Conservation (phyloP, 1,140 invertebrate genomes). For the Drosophila subobscura region DNA sequence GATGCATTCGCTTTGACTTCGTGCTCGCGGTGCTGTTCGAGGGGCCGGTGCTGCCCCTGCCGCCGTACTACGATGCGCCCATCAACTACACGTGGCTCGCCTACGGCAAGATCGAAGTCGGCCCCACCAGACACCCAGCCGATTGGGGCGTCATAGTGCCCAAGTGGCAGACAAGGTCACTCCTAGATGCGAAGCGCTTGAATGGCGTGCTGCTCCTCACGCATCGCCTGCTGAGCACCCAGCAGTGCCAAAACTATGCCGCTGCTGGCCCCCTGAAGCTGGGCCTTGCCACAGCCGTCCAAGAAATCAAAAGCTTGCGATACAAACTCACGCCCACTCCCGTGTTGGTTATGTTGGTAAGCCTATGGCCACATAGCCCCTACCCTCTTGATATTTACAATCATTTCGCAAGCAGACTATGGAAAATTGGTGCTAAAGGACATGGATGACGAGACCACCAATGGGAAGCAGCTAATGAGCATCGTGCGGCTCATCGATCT, state of each 20-base stretch:
- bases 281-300: conserved; percentile 37
- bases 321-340: conserved; percentile 14
- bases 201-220: conserved; percentile 11
- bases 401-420: too few species aligned
- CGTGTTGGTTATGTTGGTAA: conserved; percentile 35
- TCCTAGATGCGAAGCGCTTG: too few species aligned
- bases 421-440: too few species aligned
- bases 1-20: conserved; percentile 52
- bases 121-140: neutral
- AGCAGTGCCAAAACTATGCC: conserved; percentile 25
- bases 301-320: conserved; percentile 3
- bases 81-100: conserved; percentile 44
- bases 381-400: too few species aligned
- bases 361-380: neutral
- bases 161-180: conserved; percentile 24
- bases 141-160: conserved; percentile 51
- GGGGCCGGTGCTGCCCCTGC: conserved; percentile 20
- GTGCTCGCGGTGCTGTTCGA: conserved; percentile 47
- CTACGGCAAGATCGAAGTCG: conserved; percentile 18
- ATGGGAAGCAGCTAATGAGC: conserved; percentile 19
- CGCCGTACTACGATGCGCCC: conserved; percentile 26
- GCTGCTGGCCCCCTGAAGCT: conserved; percentile 41
- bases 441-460: neutral
- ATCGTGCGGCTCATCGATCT: conserved; percentile 22
- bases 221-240: conserved; percentile 34